phyloP scores from a whole-genome alignment of 2,113 vertebrate genomes.

The Corythoichthys intestinalis region DNA sequence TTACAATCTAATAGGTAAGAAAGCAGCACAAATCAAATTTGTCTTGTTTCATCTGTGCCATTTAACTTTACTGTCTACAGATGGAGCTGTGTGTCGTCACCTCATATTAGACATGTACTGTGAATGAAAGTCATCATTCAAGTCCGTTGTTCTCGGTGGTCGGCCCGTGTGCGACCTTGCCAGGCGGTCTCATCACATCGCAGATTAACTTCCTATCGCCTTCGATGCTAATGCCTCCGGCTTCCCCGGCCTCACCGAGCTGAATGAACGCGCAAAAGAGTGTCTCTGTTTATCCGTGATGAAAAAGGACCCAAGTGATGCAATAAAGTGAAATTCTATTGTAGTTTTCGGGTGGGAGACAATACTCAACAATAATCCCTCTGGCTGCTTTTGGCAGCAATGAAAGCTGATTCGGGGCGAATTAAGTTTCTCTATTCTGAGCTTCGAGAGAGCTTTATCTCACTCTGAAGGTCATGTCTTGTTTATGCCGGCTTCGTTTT shows the following conservation, averaged over 20 bases:
- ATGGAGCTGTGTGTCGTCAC: constrained; percentile 8
- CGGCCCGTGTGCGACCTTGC: constrained; percentile 48
- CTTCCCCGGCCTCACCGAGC: constrained; percentile 12
- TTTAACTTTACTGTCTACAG: neutral
- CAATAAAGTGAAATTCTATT: constrained; percentile 28
- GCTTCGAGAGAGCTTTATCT: constrained; percentile 43
- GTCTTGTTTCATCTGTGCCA: neutral
- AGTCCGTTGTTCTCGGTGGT: constrained; percentile 20
- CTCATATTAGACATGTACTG: neutral
- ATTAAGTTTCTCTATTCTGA: constrained; percentile 57
- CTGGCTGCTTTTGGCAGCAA: constrained; percentile 21
- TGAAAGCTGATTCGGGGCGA: constrained; percentile 49
- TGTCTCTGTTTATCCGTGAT: constrained; percentile 19
- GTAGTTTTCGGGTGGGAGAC: constrained; percentile 10
- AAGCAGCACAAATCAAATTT: neutral
- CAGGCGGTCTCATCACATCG: constrained; percentile 48
- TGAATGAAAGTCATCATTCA: constrained; percentile 29
- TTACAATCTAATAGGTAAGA: neutral
- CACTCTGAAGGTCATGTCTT: constrained; percentile 64
- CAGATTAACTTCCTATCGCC: constrained; percentile 51
- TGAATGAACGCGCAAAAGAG: constrained; percentile 7
- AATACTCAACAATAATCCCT: constrained; percentile 27
- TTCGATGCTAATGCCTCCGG: constrained; percentile 31
- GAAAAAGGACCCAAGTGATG: constrained; percentile 9
- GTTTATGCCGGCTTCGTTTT: constrained; percentile 40